Evolutionary conservation across 2,113 vertebrate genomes (phyloP).

Genomic region (Shinisaurus crocodilurus): DNA sequence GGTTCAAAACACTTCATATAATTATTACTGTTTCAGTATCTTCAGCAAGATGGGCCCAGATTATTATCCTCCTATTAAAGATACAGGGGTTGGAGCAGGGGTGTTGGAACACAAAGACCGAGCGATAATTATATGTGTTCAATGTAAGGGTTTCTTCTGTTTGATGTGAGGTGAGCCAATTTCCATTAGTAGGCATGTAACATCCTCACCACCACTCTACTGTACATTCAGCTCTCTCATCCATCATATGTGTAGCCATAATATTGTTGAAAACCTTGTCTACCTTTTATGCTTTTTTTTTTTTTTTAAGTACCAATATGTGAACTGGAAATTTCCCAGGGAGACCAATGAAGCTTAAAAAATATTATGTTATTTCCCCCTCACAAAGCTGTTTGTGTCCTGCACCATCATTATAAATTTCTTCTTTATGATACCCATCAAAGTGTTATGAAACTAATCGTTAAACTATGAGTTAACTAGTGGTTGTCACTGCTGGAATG

Average conservation of each 20-base stretch:
- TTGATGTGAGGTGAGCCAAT: background rate
- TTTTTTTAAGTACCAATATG: too few species aligned
- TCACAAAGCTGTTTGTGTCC: background rate
- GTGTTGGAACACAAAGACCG: too few species aligned
- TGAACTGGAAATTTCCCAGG: background rate
- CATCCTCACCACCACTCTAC: background rate
- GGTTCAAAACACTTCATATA: too few species aligned
- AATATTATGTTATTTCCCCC: background rate
- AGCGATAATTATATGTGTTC: too few species aligned
- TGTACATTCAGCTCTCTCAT: background rate
- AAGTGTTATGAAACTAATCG: background rate
- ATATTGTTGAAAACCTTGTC: background rate
- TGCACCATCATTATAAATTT: background rate
- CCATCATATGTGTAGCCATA: background rate
- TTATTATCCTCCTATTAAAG: too few species aligned
- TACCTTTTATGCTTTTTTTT: background rate
- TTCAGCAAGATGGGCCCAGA: too few species aligned
- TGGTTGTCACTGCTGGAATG: background rate
- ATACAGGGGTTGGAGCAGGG: too few species aligned
- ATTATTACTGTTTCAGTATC: too few species aligned
- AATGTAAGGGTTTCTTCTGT: too few species aligned
- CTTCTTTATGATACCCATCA: background rate
- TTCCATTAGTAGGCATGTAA: background rate
- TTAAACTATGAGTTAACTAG: slow-evolving; percentile 2
- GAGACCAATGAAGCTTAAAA: background rate